Evolutionary conservation across 23 tunicate genomes (phyloP).

Genomic region (Styela clava): DNA sequence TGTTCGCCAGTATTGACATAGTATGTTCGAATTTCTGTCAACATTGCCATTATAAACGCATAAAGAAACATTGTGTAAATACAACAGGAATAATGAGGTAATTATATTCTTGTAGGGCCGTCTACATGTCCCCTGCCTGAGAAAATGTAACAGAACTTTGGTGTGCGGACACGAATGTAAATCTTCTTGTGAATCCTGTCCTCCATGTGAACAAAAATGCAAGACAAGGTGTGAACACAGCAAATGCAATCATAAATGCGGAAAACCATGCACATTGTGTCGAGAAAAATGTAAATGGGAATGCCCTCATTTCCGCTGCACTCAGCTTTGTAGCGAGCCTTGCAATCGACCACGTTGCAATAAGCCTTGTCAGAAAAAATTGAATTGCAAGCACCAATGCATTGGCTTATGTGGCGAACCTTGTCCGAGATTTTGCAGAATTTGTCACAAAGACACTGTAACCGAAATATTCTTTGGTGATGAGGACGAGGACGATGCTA

Average conservation of each 20-base stretch:
- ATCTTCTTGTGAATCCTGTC: constrained; percentile 62
- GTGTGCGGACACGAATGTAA: constrained; percentile 85
- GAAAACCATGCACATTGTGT: constrained; percentile 62
- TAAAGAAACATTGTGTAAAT: too few relatives aligned
- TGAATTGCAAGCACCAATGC: constrained; percentile 61
- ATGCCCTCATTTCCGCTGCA: constrained; percentile 61
- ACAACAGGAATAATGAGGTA: too few relatives aligned
- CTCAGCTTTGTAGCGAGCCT: constrained; percentile 66
- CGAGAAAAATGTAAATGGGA: constrained; percentile 69
- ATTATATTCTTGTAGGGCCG: constrained; percentile 58
- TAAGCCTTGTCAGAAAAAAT: constrained; percentile 50
- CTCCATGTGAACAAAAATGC: constrained; percentile 75
- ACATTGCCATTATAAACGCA: too few relatives aligned
- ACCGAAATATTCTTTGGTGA: constrained; percentile 83
- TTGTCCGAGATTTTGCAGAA: constrained; percentile 72
- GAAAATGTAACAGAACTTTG: constrained; percentile 53
- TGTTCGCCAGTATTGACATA: too few relatives aligned
- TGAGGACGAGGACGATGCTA: constrained; percentile 80
- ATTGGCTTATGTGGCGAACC: constrained; percentile 90
- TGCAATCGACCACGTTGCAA: constrained; percentile 68
- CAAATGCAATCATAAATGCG: constrained; percentile 57
- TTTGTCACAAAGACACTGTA: constrained; percentile 68
- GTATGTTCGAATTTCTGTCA: too few relatives aligned
- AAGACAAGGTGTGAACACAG: constrained; percentile 72
- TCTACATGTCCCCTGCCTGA: constrained; percentile 56